Evolutionary conservation across 1,140 invertebrate species (phyloP).

Genomic region (Nephotettix cincticeps): DNA sequence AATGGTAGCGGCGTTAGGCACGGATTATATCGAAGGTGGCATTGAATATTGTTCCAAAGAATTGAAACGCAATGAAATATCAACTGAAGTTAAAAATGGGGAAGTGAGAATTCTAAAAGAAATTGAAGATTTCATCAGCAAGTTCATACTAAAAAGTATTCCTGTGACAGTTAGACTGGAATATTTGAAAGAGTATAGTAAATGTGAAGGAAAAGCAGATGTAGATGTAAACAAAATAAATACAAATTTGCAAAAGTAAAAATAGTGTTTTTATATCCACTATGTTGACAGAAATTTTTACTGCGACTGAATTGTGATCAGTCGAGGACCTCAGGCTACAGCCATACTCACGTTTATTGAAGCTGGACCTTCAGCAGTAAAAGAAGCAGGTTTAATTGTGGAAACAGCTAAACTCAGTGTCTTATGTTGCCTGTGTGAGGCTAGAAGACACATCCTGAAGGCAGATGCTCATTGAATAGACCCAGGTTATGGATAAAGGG

Average conservation of each 20-base stretch:
- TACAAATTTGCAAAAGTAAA: not conserved
- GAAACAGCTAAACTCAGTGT: too few species aligned
- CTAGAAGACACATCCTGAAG: too few species aligned
- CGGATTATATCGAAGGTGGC: conserved; percentile 49
- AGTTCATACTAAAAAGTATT: not conserved
- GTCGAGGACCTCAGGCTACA: too few species aligned
- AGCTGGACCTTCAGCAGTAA: too few species aligned
- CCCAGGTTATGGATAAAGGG: too few species aligned
- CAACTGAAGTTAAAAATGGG: not conserved
- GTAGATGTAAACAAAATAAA: not conserved
- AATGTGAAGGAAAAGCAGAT: too few species aligned
- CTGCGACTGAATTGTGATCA: too few species aligned
- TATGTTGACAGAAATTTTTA: too few species aligned
- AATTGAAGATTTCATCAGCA: not conserved
- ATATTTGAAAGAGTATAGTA: not conserved
- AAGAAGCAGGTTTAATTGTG: too few species aligned
- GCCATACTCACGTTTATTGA: too few species aligned
- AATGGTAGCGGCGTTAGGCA: conserved; percentile 40
- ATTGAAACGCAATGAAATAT: conserved; percentile 47
- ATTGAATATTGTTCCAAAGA: conserved; percentile 50
- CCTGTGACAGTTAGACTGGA: not conserved
- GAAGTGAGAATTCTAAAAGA: not conserved
- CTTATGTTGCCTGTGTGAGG: too few species aligned
- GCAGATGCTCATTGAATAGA: too few species aligned
- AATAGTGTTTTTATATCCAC: not conserved